Evolutionary conservation across 2,888 invertebrate genomes (phyloP).

Genomic region (Drosophila kanekoi): DNA sequence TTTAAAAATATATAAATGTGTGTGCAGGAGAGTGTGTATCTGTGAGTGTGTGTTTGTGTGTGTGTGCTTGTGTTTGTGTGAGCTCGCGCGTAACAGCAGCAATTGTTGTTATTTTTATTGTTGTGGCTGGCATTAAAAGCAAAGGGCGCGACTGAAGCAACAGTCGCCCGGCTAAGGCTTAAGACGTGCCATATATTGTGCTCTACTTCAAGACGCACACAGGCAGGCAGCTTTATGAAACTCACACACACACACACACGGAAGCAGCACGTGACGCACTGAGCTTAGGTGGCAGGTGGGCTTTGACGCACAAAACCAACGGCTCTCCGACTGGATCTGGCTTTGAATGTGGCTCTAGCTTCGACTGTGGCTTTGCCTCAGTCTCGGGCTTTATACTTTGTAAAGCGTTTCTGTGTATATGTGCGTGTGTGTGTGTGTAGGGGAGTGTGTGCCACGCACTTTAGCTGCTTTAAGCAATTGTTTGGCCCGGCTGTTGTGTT

Average conservation of each 20-base stretch:
- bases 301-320: conserved; percentile 40
- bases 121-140: conserved; percentile 70
- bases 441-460: conserved; percentile 53
- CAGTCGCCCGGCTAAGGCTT: conserved; percentile 62
- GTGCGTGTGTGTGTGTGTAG: neutral
- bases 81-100: conserved; percentile 73
- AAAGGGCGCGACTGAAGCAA: conserved; percentile 75
- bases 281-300: conserved; percentile 56
- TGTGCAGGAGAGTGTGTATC: conserved; percentile 1
- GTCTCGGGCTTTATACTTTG: conserved; percentile 40
- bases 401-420: neutral
- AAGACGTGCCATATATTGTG: conserved; percentile 72
- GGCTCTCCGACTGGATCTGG: conserved; percentile 24
- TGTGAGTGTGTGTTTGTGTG: conserved; percentile 13
- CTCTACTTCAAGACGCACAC: conserved; percentile 50
- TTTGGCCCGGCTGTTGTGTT: conserved; percentile 42
- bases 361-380: conserved; percentile 29
- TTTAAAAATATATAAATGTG: conserved; percentile 66
- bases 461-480: conserved; percentile 71
- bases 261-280: conserved; percentile 58
- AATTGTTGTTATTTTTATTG: conserved; percentile 59
- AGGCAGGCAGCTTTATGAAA: conserved; percentile 50
- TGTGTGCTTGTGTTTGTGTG: conserved; percentile 37
- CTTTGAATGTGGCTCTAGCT: conserved; percentile 29
- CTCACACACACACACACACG: conserved; percentile 12